Conservation (phyloP, 2,797 vertebrate species). For the Chiloscyllium punctatum region DNA sequence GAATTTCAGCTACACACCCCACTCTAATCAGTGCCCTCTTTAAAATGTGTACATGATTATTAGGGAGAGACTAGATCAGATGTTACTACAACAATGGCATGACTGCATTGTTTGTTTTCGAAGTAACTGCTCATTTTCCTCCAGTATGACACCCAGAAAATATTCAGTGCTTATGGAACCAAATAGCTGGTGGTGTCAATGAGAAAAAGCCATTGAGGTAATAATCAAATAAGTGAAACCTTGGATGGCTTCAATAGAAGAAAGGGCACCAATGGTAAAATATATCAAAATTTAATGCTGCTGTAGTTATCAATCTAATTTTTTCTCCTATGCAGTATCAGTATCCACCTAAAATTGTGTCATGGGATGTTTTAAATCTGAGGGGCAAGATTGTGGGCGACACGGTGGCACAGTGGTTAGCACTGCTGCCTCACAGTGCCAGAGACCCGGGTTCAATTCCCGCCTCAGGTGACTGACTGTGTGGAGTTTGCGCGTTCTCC, state of each 20-base stretch:
- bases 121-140: background rate
- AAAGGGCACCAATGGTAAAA: background rate
- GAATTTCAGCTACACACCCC: background rate
- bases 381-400: no score
- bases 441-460: no score
- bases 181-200: background rate
- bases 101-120: background rate
- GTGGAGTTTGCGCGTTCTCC: no score
- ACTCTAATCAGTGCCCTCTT: background rate
- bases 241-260: background rate
- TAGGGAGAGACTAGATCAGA: background rate
- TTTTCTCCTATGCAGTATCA: background rate
- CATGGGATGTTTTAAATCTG: no score
- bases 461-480: no score
- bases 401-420: no score
- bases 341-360: no score
- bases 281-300: background rate
- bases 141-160: background rate
- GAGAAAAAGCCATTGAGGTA: background rate
- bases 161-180: background rate
- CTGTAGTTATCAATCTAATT: background rate
- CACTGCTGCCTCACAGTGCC: no score
- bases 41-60: background rate
- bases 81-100: background rate
- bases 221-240: background rate